Percentiles rank a stretch among this genome's conserved stretches.
Evolutionary conservation across 2,113 vertebrate genomes (phyloP).

Genomic region (Heteronetta atricapilla): DNA sequence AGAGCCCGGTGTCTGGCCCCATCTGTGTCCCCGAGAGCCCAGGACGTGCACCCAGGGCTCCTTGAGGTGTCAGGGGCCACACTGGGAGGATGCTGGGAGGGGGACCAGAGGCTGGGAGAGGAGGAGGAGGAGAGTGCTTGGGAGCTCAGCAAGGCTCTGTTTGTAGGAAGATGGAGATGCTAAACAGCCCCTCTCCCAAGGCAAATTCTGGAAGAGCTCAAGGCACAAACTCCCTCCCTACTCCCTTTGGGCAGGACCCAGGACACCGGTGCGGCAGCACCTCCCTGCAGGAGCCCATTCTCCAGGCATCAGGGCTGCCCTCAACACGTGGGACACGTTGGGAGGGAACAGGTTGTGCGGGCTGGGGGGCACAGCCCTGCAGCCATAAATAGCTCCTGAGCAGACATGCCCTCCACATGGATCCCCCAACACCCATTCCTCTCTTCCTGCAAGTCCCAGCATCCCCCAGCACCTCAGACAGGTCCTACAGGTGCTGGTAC

Average conservation of each 20-base stretch:
- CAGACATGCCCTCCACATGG: neutral
- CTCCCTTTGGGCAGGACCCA: neutral
- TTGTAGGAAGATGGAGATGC: neutral
- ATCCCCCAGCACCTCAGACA: neutral
- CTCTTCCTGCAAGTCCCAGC: neutral
- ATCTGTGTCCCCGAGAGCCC: neutral
- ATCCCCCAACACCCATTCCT: neutral
- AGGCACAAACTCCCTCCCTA: neutral
- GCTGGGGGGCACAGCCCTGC: neutral
- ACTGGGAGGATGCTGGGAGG: neutral
- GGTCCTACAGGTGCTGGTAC: neutral
- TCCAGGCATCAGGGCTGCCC: neutral
- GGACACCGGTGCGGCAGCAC: neutral
- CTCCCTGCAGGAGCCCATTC: neutral
- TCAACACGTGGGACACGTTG: neutral
- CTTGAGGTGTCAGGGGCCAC: neutral
- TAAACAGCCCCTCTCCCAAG: neutral
- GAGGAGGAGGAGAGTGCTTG: neutral
- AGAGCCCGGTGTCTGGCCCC: neutral
- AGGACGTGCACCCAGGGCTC: neutral
- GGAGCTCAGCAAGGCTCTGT: neutral
- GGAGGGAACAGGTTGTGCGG: neutral
- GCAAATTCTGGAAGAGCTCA: neutral
- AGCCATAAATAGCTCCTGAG: neutral
- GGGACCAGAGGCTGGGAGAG: neutral